Evolutionary conservation across 2,797 vertebrate species (phyloP), one percentile per base, ranked within the genome.

Genomic region (Merluccius polli): DNA sequence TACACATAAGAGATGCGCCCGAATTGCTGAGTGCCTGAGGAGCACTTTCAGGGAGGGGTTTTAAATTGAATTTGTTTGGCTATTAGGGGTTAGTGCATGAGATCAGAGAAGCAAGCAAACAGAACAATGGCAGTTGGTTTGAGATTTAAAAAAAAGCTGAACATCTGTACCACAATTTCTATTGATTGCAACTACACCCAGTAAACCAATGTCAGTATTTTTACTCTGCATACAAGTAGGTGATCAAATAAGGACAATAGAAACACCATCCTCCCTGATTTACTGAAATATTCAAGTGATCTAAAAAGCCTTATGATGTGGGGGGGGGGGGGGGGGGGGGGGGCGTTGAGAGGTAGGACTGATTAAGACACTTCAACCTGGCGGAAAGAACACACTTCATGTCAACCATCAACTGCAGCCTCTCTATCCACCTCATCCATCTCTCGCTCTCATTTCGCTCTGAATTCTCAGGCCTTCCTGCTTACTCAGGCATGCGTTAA

Each of bases 401-500:
- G 36, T 76, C 41, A 29, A 32, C 48, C 48, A 52, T 52, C 48
- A 7, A 52, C 11, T 18, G 32, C 77, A 38, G 75, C 16, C 70
- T 75, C 65, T 76, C 68, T 36, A 15, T 30, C 7, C 9, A 18
- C 35, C 21, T 36, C 16, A 21, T 18, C 70, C 32, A 11, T 38
- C 70, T n/a, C 73, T 24, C 73, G 4, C 73, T 32, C 63, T 79
- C 73, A 67, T 30, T 30, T 68, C 65, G 0, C 65, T 31, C 27
- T 68, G 70, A 69, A 77, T 67, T 77, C 70, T 78, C 24, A 73
- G 79, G 48, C 79, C 75, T 68, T 65, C 10, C 73, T 29, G 31
- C 75, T 79, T 71, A 59, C 79, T 77, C 67, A 1, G 70, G 35
- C 81, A 82, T 72, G 72, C 65, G 73, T 59, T 59, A 81, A 78